phyloP scores from a whole-genome alignment of 2,113 vertebrate species.

The Ceratotherium simum region DNA sequence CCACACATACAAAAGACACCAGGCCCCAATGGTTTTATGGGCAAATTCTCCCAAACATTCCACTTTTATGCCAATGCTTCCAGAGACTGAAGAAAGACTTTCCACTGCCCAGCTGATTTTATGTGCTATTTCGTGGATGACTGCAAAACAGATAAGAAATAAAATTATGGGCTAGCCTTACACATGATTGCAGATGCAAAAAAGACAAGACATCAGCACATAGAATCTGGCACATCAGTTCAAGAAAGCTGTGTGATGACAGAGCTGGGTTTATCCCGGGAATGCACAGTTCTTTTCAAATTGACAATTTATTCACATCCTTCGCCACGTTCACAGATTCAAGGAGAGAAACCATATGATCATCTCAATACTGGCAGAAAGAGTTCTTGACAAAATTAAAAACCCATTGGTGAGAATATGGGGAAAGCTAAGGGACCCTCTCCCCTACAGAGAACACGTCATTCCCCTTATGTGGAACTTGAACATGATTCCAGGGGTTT shows the following conservation, averaged over 20 bases:
- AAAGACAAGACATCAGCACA: neutral
- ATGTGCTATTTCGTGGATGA: neutral
- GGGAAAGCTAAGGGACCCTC: neutral
- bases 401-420: neutral
- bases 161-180: neutral
- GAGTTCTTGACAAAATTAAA: slow-evolving; percentile 40
- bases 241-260: neutral
- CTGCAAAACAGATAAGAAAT: neutral
- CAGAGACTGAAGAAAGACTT: neutral
- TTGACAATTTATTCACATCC: slow-evolving; percentile 55
- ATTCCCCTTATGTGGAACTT: neutral
- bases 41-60: neutral
- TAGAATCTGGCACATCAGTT: neutral
- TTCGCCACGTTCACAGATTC: slow-evolving; percentile 34
- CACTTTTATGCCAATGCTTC: neutral
- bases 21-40: slow-evolving; percentile 4
- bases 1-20: neutral
- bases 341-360: slow-evolving; percentile 70
- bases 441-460: neutral
- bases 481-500: neutral
- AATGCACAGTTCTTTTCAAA: slow-evolving; percentile 35
- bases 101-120: neutral
- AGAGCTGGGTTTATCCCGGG: neutral
- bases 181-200: neutral
- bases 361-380: slow-evolving; percentile 33